Evolutionary conservation across 2,797 vertebrate species (phyloP).

Genomic region (Falco berigora): DNA sequence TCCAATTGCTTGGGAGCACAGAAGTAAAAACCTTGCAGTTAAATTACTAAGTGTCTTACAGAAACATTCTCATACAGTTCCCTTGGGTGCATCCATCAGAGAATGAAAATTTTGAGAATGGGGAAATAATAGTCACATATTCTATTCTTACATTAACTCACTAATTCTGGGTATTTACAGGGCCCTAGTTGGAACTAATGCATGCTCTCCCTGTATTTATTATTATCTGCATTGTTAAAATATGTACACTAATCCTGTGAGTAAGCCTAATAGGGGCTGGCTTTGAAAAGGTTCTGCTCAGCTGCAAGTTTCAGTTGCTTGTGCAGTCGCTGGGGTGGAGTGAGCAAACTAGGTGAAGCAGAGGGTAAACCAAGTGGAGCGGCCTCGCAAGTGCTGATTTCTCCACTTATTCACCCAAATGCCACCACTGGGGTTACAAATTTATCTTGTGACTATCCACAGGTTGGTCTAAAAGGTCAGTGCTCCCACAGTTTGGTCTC

Average conservation of each 20-base stretch:
- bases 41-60: not conserved
- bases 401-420: not conserved
- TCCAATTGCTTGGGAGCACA: not conserved
- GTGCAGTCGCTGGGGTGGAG: not conserved
- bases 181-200: not conserved
- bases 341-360: not conserved
- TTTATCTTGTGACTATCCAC: not conserved
- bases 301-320: not conserved
- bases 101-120: not conserved
- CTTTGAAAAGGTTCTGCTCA: not conserved
- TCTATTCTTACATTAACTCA: not conserved
- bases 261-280: not conserved
- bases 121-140: not conserved
- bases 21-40: not conserved
- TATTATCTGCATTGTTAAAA: not conserved
- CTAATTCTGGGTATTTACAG: not conserved
- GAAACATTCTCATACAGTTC: not conserved
- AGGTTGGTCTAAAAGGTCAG: not conserved
- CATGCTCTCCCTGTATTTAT: not conserved
- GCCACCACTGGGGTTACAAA: not conserved
- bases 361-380: not conserved
- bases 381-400: not conserved
- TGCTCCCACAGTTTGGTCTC: not conserved
- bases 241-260: not conserved
- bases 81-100: conserved; percentile 11